phyloP scores from a whole-genome alignment of 2,797 vertebrate genomes.

The Darevskia nairensis region DNA sequence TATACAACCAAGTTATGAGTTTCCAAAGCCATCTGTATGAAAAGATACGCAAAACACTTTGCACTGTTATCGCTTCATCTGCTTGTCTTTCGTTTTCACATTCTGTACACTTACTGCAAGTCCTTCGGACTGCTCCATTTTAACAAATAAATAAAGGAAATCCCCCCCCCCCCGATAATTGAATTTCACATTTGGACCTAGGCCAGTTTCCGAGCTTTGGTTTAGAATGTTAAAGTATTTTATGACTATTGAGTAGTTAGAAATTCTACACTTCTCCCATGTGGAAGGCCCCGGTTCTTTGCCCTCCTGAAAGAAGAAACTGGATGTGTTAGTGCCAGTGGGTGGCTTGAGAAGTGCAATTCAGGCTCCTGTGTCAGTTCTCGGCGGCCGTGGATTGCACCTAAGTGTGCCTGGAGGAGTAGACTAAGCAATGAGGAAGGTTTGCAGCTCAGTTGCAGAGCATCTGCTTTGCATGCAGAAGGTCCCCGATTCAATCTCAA shows the following conservation, averaged over 20 bases:
- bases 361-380: neutral
- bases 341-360: conserved; percentile 21
- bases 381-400: neutral
- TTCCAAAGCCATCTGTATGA: conserved; percentile 14
- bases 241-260: conserved; percentile 26
- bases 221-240: conserved; percentile 61
- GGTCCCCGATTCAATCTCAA: too few species aligned
- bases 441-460: too few species aligned
- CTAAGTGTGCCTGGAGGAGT: neutral
- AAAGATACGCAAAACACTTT: neutral
- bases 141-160: conserved; percentile 58
- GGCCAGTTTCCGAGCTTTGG: conserved; percentile 11
- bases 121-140: conserved; percentile 50
- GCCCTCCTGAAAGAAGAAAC: conserved; percentile 35
- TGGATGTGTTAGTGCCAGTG: conserved; percentile 40
- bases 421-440: too few species aligned
- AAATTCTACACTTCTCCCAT: conserved; percentile 55
- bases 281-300: neutral
- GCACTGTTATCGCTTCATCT: neutral
- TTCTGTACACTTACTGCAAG: neutral
- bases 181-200: conserved; percentile 59
- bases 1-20: conserved; percentile 57
- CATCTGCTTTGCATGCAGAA: too few species aligned
- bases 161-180: conserved; percentile 47
- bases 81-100: neutral